Conservation (phyloP, 2,113 vertebrate genomes). For the Daboia siamensis region DNA sequence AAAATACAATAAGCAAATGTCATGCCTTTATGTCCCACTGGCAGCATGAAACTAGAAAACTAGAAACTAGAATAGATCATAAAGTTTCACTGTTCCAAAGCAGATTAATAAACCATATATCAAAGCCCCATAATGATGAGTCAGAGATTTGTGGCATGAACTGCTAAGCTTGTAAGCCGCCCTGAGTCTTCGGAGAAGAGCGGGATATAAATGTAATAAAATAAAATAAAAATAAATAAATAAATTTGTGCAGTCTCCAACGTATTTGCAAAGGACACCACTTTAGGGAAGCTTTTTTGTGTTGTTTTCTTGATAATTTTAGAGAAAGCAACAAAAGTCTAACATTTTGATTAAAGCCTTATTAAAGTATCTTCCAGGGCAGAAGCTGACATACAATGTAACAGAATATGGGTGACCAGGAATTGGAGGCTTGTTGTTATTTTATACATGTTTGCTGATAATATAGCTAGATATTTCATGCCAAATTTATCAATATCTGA, state of each 20-base stretch:
- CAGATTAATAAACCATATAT: conserved; percentile 58
- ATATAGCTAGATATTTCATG: background rate
- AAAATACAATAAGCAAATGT: conserved; percentile 57
- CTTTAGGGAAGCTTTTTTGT: conserved; percentile 50
- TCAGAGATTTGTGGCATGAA: conserved; percentile 60
- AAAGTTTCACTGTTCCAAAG: conserved; percentile 56
- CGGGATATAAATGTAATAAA: no score
- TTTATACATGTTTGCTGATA: background rate
- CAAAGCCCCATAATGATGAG: conserved; percentile 53
- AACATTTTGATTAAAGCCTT: conserved; percentile 64
- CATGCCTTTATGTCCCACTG: conserved; percentile 63
- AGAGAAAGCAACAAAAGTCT: conserved; percentile 34
- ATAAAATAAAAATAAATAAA: no score
- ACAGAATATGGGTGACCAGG: background rate
- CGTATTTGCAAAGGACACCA: conserved; percentile 65
- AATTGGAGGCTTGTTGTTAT: background rate
- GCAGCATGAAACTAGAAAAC: conserved; percentile 62
- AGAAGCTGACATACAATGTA: conserved; percentile 42
- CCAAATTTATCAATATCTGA: background rate
- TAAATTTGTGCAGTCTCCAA: conserved; percentile 64
- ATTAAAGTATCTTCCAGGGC: conserved; percentile 18
- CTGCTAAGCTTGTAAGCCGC: no score
- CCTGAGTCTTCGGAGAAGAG: no score
- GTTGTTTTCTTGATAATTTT: conserved; percentile 62
- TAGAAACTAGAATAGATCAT: conserved; percentile 70